phyloP scores from a whole-genome alignment of 2,113 vertebrate genomes.

The Dinomys branickii region DNA sequence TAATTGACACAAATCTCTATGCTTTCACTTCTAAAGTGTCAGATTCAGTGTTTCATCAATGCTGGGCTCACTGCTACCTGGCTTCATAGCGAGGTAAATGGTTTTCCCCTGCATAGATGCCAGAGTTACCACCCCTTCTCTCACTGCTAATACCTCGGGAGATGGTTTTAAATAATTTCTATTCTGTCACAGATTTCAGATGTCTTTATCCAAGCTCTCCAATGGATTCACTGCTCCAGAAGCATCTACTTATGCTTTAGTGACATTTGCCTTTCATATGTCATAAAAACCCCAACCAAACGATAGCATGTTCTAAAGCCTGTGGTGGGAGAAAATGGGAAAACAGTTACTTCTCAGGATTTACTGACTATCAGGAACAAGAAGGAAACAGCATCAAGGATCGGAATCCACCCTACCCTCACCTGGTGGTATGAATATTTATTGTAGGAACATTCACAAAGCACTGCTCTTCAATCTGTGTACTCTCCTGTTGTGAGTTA shows the following conservation, averaged over 20 bases:
- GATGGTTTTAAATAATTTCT: not conserved
- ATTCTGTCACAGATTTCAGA: not conserved
- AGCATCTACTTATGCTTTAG: not conserved
- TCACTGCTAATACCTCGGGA: not conserved
- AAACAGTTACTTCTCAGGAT: not conserved
- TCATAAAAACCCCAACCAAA: not conserved
- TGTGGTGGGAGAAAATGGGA: constrained; percentile 16
- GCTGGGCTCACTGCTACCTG: not conserved
- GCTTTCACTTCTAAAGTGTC: not conserved
- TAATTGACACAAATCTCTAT: not conserved
- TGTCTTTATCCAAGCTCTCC: not conserved
- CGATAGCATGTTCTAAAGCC: not conserved
- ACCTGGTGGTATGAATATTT: not conserved
- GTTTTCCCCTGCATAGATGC: too few species aligned
- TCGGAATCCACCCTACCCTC: not conserved
- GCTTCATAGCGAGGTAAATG: not conserved
- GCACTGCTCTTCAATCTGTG: not conserved
- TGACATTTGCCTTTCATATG: not conserved
- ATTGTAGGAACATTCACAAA: not conserved
- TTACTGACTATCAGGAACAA: not conserved
- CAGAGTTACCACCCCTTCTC: not conserved
- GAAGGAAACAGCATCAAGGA: not conserved
- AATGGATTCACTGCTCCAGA: not conserved
- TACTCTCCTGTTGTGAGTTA: not conserved
- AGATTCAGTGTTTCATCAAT: not conserved